Conservation (phyloP, 53 echinoderm and acorn worm genomes). For the Astropecten irregularis region DNA sequence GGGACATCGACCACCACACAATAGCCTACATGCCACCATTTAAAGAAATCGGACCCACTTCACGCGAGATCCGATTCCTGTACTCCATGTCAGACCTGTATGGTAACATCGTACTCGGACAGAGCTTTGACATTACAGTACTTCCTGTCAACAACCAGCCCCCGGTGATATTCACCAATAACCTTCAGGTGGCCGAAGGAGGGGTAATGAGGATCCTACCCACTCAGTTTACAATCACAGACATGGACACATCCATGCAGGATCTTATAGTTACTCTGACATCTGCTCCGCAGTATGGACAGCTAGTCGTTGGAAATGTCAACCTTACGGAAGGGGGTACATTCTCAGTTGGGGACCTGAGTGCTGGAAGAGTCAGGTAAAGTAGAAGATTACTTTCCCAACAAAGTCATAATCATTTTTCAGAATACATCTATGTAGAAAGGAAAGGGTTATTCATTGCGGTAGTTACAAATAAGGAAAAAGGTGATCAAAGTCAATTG, state of each 20-base stretch:
- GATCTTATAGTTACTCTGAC: slow-evolving; percentile 64
- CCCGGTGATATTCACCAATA: slow-evolving; percentile 75
- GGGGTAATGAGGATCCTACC: slow-evolving; percentile 71
- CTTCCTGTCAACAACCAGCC: slow-evolving; percentile 90
- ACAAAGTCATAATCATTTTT: too few species aligned
- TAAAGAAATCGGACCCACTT: slow-evolving; percentile 82
- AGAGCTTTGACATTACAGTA: slow-evolving; percentile 83
- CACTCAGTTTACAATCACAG: slow-evolving; percentile 72
- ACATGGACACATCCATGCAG: slow-evolving; percentile 80
- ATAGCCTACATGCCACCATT: slow-evolving; percentile 96
- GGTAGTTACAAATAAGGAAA: too few species aligned
- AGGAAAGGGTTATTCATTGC: background rate
- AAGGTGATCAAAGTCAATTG: too few species aligned
- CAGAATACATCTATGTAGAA: background rate
- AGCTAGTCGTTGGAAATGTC: slow-evolving; percentile 56
- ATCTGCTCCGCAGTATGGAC: slow-evolving; percentile 63
- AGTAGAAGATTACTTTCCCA: background rate
- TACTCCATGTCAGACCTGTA: slow-evolving; percentile 85
- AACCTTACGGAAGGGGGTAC: slow-evolving; percentile 69
- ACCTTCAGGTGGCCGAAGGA: slow-evolving; percentile 82
- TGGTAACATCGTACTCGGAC: slow-evolving; percentile 80
- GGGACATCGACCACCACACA: slow-evolving; percentile 71
- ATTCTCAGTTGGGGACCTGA: slow-evolving; percentile 81
- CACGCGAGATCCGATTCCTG: slow-evolving; percentile 73
- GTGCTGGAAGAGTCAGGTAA: slow-evolving; percentile 81